These are phyloP conservation scores for Nannoperca australis DNA, from an alignment of 2,797 vertebrate genomes.

Conservation along the genomic window DNA sequence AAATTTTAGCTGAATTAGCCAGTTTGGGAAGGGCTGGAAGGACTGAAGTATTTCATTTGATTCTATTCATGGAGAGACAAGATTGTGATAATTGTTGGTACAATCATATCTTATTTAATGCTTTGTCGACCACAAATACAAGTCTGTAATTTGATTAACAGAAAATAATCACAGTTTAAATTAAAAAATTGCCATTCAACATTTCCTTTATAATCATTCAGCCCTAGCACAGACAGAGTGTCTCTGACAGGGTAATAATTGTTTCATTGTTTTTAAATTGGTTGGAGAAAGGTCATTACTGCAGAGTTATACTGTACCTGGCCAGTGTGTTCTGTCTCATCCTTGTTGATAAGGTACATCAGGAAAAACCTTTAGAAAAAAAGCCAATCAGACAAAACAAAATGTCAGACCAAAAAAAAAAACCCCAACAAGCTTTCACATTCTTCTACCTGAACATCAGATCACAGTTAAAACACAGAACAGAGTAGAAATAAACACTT, in stretches of 20 bases:
- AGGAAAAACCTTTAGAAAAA: constrained; percentile 92
- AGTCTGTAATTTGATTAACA: neutral
- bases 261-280: neutral
- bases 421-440: neutral
- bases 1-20: neutral
- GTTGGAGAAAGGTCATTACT: constrained; percentile 15
- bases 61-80: neutral
- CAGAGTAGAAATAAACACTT: neutral
- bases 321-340: constrained; percentile 98
- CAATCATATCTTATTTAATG: neutral
- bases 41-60: neutral
- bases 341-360: constrained; percentile 99
- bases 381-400: constrained; percentile 40
- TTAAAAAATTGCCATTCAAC: neutral
- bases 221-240: neutral
- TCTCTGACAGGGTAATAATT: neutral
- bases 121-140: neutral
- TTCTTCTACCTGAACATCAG: neutral
- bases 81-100: neutral
- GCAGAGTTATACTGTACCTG: constrained; percentile 84
- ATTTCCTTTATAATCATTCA: neutral
- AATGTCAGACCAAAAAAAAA: constrained; percentile 35
- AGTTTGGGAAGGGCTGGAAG: neutral
- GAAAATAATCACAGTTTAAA: neutral
- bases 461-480: constrained; percentile 5